Percentiles rank a stretch among this genome's conserved stretches.
phyloP scores from a whole-genome alignment of 2,888 invertebrate species.

The Polydrusus cervinus region DNA sequence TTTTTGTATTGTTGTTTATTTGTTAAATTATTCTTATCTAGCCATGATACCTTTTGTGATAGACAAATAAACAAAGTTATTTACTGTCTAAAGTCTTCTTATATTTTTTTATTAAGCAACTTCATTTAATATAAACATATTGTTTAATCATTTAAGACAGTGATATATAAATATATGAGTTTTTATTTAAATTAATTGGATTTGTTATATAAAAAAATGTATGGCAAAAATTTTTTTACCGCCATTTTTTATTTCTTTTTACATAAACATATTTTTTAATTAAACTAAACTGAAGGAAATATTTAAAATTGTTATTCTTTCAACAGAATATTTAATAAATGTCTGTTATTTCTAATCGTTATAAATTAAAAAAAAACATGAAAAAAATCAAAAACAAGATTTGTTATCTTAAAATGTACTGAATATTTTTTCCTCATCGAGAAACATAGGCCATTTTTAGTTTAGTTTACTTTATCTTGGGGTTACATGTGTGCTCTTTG shows the following conservation, averaged over 20 bases:
- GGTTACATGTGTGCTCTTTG: constrained; percentile 45
- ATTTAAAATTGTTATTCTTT: no score
- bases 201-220: no score
- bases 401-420: constrained; percentile 3
- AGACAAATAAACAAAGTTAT: constrained; percentile 40
- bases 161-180: no score
- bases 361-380: neutral
- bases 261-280: no score
- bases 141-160: neutral
- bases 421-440: constrained; percentile 12
- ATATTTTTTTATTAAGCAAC: constrained; percentile 4
- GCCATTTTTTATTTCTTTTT: no score
- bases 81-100: constrained; percentile 34
- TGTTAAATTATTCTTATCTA: constrained; percentile 35
- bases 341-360: no score
- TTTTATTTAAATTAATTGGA: no score
- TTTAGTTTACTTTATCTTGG: constrained; percentile 20
- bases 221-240: no score
- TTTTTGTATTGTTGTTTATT: constrained; percentile 29
- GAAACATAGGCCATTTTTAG: constrained; percentile 16
- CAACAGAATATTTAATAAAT: no score
- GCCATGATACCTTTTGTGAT: constrained; percentile 40
- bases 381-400: constrained; percentile 7
- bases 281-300: no score
- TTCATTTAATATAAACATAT: neutral